A percentile compares a stretch with the other conserved stretches of the same genome.
These are phyloP conservation scores for Microctonus aethiopoides DNA, from an alignment of 2,888 invertebrate species.

Conservation along the genomic window DNA sequence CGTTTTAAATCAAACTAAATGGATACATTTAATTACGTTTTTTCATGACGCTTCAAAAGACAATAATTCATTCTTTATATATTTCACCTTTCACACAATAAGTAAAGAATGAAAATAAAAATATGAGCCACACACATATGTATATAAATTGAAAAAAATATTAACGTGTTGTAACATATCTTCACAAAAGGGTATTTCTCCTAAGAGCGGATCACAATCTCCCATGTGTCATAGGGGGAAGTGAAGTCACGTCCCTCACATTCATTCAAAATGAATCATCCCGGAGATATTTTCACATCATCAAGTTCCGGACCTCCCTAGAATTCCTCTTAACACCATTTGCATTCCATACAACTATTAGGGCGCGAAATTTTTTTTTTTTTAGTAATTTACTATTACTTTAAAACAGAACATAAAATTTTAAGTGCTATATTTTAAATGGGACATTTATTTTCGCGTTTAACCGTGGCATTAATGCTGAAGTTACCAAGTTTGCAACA, in stretches of 20 bases:
- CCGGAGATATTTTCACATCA: conserved; percentile 25
- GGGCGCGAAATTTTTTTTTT: background rate
- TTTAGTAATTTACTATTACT: background rate
- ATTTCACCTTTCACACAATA: too few species aligned
- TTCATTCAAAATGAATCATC: conserved; percentile 40
- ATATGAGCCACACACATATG: background rate
- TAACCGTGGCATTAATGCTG: background rate
- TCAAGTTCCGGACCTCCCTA: conserved; percentile 2
- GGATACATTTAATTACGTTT: background rate
- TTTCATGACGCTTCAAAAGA: too few species aligned
- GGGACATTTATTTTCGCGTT: background rate
- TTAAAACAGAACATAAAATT: background rate
- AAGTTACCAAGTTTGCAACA: conserved; percentile 23
- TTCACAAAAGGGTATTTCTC: conserved; percentile 19
- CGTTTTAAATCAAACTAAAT: background rate
- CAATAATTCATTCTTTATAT: background rate
- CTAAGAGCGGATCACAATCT: conserved; percentile 28
- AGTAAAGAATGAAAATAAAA: background rate
- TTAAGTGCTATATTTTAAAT: background rate
- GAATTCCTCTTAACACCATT: background rate
- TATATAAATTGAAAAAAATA: background rate
- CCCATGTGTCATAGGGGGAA: conserved; percentile 27
- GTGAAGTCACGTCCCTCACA: conserved; percentile 23
- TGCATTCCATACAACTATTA: background rate
- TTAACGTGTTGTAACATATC: background rate